These are phyloP conservation scores for Myotis myotis DNA, from an alignment of 2,797 vertebrate species.

Conservation along the genomic window DNA sequence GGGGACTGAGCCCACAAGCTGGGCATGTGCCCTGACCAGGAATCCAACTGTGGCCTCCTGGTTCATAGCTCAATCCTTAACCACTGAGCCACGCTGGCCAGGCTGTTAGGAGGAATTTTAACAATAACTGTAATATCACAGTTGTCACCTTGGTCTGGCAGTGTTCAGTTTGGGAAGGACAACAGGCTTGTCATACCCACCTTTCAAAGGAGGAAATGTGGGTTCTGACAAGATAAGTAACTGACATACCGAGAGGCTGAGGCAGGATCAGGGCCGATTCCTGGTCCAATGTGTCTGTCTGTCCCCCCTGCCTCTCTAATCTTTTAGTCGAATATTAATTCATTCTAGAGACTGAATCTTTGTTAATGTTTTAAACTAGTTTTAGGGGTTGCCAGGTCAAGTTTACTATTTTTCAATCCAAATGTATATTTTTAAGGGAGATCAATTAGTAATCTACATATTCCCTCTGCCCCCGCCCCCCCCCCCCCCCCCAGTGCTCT, in stretches of 20 bases:
- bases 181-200: background rate
- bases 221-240: background rate
- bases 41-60: no score
- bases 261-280: background rate
- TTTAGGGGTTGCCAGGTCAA: background rate
- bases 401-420: background rate
- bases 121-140: background rate
- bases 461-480: background rate
- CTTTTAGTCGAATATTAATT: background rate
- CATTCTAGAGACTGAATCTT: background rate
- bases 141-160: background rate
- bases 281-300: background rate
- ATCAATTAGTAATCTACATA: rapidly evolving
- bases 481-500: background rate
- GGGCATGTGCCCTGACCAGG: no score
- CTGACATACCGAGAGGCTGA: background rate
- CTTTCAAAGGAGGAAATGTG: background rate
- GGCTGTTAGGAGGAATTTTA: background rate
- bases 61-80: no score
- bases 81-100: no score
- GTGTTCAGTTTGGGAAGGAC: background rate
- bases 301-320: background rate
- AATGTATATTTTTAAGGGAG: background rate
- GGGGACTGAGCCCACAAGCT: no score
- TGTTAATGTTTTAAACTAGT: background rate